phyloP scores from a whole-genome alignment of 2,888 invertebrate species.

The Fragum whitleyi region DNA sequence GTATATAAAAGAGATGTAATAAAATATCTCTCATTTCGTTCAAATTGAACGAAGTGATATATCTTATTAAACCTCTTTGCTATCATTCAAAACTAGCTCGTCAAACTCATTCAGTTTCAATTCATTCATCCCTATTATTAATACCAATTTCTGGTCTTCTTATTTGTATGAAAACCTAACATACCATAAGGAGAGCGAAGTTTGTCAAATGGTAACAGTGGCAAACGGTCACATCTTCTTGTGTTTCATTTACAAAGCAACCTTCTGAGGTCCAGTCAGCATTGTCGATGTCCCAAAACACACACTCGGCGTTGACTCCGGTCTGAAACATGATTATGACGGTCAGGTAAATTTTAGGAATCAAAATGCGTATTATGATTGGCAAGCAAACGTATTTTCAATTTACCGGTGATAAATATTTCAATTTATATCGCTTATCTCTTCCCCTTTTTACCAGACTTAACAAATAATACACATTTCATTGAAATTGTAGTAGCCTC shows the following conservation, averaged over 20 bases:
- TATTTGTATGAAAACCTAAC: no score
- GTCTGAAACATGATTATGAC: slow-evolving; percentile 87
- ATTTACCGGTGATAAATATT: not conserved
- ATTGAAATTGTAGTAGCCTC: no score
- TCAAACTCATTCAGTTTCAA: no score
- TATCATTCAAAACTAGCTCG: no score
- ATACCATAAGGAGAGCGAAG: slow-evolving; percentile 80
- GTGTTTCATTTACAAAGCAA: slow-evolving; percentile 64
- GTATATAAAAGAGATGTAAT: no score
- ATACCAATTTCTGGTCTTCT: no score
- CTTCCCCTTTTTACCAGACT: not conserved
- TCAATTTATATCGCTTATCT: not conserved
- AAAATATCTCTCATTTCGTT: no score
- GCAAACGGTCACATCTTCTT: slow-evolving; percentile 70
- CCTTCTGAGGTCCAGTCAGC: slow-evolving; percentile 71
- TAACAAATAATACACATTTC: no score
- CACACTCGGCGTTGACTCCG: slow-evolving; percentile 95
- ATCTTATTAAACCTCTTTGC: no score
- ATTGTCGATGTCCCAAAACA: slow-evolving; percentile 95
- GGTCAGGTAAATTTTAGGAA: not conserved
- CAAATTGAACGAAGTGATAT: no score
- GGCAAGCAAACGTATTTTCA: not conserved
- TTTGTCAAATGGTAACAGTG: slow-evolving; percentile 80
- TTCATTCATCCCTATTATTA: no score
- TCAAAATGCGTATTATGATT: not conserved